Conservation (phyloP, 2,113 vertebrate species). For the Urocolius indicus region DNA sequence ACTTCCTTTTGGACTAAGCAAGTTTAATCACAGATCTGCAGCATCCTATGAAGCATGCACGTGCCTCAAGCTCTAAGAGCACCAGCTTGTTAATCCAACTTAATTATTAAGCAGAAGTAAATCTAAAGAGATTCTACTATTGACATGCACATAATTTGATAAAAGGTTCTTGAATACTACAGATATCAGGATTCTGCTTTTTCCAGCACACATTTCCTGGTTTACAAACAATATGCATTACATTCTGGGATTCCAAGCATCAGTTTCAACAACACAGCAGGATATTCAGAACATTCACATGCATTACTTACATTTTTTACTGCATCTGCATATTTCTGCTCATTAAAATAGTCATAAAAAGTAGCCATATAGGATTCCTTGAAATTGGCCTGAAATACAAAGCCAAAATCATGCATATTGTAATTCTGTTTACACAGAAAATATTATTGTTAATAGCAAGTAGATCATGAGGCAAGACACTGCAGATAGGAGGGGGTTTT, state of each 20-base stretch:
- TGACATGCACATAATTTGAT: neutral
- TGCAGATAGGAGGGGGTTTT: neutral
- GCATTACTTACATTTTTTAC: slow-evolving; percentile 92
- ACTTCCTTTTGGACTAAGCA: neutral
- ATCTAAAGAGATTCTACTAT: neutral
- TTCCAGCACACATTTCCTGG: neutral
- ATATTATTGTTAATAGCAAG: neutral
- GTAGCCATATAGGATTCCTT: slow-evolving; percentile 98
- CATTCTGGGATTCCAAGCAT: neutral
- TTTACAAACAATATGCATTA: neutral
- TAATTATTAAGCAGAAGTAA: neutral
- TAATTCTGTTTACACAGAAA: neutral
- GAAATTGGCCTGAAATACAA: slow-evolving; percentile 89
- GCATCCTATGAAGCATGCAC: neutral
- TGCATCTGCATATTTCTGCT: slow-evolving; percentile 97
- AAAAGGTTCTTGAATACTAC: neutral
- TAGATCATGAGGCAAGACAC: neutral
- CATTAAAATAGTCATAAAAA: slow-evolving; percentile 97
- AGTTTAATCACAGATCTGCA: neutral
- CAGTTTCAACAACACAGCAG: neutral
- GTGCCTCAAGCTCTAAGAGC: neutral
- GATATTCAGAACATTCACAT: neutral
- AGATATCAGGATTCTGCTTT: neutral
- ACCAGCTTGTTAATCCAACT: neutral
- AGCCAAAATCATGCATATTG: neutral